These are phyloP conservation scores for Protonibea diacanthus DNA, from an alignment of 2,797 vertebrate genomes.

Conservation along the genomic window DNA sequence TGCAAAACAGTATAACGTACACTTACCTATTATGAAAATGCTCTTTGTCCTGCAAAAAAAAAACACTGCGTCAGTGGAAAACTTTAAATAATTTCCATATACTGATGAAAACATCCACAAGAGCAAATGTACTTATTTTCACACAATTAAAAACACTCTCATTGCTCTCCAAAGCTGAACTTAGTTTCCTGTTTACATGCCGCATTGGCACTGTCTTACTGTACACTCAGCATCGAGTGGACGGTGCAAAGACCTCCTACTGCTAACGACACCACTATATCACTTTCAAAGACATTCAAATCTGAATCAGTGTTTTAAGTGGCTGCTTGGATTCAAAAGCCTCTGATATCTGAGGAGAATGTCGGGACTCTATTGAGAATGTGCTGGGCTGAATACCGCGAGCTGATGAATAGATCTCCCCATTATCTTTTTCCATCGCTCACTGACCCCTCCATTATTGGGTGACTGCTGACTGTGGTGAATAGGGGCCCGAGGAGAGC, in stretches of 20 bases:
- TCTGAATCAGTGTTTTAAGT: conserved; percentile 76
- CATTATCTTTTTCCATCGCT: conserved; percentile 83
- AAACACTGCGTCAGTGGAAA: conserved; percentile 24
- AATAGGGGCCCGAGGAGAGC: conserved; percentile 77
- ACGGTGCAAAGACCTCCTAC: conserved; percentile 41
- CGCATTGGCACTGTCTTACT: conserved; percentile 1
- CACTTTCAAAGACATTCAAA: conserved; percentile 77
- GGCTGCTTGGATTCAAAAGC: conserved; percentile 70
- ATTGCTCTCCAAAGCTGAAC: neutral
- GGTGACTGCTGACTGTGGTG: conserved; percentile 81
- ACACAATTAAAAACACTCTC: neutral
- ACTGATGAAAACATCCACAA: neutral
- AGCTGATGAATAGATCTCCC: conserved; percentile 79
- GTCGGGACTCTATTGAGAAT: conserved; percentile 74
- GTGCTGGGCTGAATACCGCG: conserved; percentile 70
- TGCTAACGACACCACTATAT: conserved; percentile 58
- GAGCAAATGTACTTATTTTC: neutral
- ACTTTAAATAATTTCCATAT: neutral
- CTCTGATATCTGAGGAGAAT: conserved; percentile 76
- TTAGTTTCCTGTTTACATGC: neutral
- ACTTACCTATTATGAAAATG: conserved; percentile 77
- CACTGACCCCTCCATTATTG: conserved; percentile 85
- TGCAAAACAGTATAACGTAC: conserved; percentile 60
- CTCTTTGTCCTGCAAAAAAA: conserved; percentile 80
- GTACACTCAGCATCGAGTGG: conserved; percentile 15